A percentile compares a stretch with the other conserved stretches of the same genome.
These are phyloP conservation scores for Dryoscopus gambensis DNA, from an alignment of 2,113 vertebrate genomes.

Conservation along the genomic window DNA sequence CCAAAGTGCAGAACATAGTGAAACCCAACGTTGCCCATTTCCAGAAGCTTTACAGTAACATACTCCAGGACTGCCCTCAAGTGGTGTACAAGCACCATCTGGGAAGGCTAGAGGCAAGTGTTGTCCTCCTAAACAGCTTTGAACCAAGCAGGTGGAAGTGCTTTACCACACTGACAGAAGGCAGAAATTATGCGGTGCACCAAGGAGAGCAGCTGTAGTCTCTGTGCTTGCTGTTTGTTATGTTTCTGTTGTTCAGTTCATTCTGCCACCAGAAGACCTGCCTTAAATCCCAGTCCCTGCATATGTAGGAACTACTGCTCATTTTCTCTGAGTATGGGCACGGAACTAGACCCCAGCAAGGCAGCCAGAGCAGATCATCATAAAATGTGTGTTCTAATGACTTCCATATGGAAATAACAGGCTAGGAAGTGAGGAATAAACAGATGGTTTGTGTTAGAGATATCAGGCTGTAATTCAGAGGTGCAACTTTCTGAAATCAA, in stretches of 20 bases:
- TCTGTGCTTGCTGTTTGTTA: neutral
- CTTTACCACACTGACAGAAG: neutral
- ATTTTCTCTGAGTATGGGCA: neutral
- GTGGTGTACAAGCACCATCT: constrained; percentile 90
- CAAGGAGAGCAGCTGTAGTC: neutral
- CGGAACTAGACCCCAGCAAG: neutral
- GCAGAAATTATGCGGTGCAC: neutral
- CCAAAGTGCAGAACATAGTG: constrained; percentile 91
- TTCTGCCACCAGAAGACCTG: neutral
- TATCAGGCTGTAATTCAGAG: neutral
- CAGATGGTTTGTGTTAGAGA: neutral
- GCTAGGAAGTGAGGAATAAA: neutral
- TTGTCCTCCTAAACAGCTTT: neutral
- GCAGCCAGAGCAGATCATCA: neutral
- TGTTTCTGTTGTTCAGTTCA: neutral
- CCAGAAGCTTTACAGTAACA: constrained; percentile 83
- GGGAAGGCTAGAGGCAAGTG: constrained; percentile 88
- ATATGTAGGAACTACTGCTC: neutral
- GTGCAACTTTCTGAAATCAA: neutral
- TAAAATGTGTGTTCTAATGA: neutral
- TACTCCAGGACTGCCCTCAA: constrained; percentile 88
- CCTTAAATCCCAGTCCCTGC: neutral
- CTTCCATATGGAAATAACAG: neutral
- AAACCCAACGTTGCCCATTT: constrained; percentile 87
- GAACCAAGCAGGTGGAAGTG: neutral